Evolutionary conservation across 1,140 invertebrate species (phyloP).

Genomic region (Camponotus floridanus): DNA sequence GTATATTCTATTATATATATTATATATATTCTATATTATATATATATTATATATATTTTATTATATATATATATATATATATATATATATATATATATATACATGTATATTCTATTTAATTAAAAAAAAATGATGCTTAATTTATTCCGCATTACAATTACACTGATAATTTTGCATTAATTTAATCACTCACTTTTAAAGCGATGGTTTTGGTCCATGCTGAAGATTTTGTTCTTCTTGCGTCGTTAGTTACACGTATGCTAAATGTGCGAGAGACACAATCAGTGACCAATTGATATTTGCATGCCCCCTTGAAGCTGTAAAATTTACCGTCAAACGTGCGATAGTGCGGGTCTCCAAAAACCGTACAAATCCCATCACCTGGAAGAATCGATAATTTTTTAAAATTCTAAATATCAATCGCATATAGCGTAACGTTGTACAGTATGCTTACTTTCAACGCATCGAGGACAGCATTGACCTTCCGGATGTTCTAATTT

Average conservation of each 20-base stretch:
- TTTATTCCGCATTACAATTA: neutral
- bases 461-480: slow-evolving; percentile 95
- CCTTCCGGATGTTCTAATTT: slow-evolving; percentile 90
- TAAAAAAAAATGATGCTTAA: neutral
- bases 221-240: slow-evolving; percentile 91
- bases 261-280: slow-evolving; percentile 93
- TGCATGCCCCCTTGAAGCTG: slow-evolving; percentile 96
- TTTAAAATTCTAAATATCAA: neutral
- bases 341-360: slow-evolving; percentile 97
- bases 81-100: neutral
- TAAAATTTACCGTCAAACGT: slow-evolving; percentile 97
- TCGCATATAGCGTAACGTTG: too few species aligned
- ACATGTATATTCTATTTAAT: neutral
- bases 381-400: slow-evolving; percentile 81
- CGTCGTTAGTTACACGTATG: slow-evolving; percentile 95
- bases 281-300: slow-evolving; percentile 94
- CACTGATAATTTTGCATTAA: neutral
- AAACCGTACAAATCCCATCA: slow-evolving; percentile 96
- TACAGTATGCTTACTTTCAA: slow-evolving; percentile 89
- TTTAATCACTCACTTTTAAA: slow-evolving; percentile 87
- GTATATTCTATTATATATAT: neutral
- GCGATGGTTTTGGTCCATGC: slow-evolving; percentile 96
- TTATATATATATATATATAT: too few species aligned
- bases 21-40: neutral
- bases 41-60: neutral